Conservation (phyloP, 2,113 vertebrate species). For the Dipodomys merriami region DNA sequence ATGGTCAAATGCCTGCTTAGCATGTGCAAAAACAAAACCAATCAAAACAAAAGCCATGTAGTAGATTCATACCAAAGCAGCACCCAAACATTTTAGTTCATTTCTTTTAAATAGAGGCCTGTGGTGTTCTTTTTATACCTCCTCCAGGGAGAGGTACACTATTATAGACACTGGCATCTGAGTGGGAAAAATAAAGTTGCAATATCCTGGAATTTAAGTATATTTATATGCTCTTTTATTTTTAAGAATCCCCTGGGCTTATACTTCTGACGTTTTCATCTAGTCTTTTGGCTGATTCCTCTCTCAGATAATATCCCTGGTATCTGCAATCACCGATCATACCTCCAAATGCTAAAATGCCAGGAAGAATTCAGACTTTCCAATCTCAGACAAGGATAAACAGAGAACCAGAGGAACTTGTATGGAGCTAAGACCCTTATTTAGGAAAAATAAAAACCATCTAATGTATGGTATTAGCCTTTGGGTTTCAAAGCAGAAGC, state of each 20-base stretch:
- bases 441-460: constrained; percentile 47
- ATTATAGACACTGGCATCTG: neutral
- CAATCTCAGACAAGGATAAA: neutral
- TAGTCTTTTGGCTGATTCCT: neutral
- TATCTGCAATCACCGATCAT: neutral
- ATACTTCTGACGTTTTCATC: neutral
- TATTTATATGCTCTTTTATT: neutral
- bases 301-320: neutral
- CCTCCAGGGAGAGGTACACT: neutral
- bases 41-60: neutral
- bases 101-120: neutral
- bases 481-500: constrained; percentile 42
- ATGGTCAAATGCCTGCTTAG: neutral
- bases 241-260: neutral
- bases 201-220: constrained; percentile 16
- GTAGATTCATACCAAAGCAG: neutral
- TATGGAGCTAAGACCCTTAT: constrained; percentile 43
- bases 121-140: neutral
- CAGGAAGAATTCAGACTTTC: constrained; percentile 23
- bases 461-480: neutral
- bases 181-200: neutral
- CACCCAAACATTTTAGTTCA: neutral
- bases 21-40: neutral
- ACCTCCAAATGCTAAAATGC: neutral
- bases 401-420: constrained; percentile 39